These are phyloP conservation scores for Leucophenga varia DNA, from an alignment of 1,140 invertebrate species.

Conservation along the genomic window DNA sequence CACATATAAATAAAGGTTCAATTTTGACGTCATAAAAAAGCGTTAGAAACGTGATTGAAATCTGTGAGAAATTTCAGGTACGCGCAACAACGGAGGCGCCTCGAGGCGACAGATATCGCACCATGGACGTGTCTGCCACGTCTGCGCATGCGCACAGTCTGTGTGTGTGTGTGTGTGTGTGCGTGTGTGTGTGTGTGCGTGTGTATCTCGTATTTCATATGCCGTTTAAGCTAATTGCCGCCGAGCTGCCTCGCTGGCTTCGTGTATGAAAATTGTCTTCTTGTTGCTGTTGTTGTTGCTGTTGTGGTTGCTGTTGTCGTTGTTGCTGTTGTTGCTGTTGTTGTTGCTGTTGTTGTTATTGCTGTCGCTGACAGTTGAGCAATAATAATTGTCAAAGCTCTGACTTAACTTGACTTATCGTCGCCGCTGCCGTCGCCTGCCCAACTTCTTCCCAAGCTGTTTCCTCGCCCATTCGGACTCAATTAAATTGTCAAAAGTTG, in stretches of 20 bases:
- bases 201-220: constrained; percentile 21
- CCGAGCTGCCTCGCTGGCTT: constrained; percentile 2
- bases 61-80: constrained; percentile 29
- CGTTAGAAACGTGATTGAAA: constrained; percentile 48
- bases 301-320: constrained; percentile 12
- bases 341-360: not conserved
- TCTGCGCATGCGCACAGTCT: constrained; percentile 22
- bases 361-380: constrained; percentile 36
- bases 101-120: constrained; percentile 33
- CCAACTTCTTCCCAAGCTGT: constrained; percentile 1
- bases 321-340: constrained; percentile 2
- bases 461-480: constrained; percentile 24
- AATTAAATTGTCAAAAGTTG: constrained; percentile 41
- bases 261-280: constrained; percentile 13
- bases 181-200: too few relatives aligned
- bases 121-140: constrained; percentile 32
- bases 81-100: constrained; percentile 28
- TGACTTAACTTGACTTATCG: constrained; percentile 43
- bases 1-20: constrained; percentile 41
- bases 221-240: constrained; percentile 25
- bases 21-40: constrained; percentile 47
- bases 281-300: constrained; percentile 8
- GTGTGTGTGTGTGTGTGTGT: too few relatives aligned
- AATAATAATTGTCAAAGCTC: constrained; percentile 49
- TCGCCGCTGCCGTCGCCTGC: constrained; percentile 5